Percentiles rank a stretch among this genome's conserved stretches.
Conservation (phyloP, 2,888 invertebrate genomes). For the Melitaea athalia region DNA sequence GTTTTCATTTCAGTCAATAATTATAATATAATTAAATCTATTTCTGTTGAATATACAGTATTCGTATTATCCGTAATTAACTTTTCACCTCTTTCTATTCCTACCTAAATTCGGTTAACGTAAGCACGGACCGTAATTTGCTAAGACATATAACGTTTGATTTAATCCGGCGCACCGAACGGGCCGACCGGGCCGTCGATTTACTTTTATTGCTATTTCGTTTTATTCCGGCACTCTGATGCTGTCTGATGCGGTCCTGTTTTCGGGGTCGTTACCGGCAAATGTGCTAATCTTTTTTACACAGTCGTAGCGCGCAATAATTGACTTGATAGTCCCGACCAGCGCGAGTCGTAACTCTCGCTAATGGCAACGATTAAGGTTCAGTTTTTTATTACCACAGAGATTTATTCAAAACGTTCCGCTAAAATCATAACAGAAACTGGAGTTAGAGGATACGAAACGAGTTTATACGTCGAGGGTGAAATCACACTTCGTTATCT, state of each 20-base stretch:
- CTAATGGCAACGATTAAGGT: slow-evolving; percentile 66
- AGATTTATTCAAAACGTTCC: slow-evolving; percentile 22
- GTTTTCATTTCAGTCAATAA: neutral
- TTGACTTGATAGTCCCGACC: slow-evolving; percentile 61
- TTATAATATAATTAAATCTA: neutral
- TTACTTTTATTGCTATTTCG: slow-evolving; percentile 70
- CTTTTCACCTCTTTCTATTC: slow-evolving; percentile 62
- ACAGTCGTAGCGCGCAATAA: slow-evolving; percentile 58
- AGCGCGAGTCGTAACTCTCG: slow-evolving; percentile 59
- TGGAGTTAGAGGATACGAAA: slow-evolving; percentile 42
- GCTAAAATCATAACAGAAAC: slow-evolving; percentile 34
- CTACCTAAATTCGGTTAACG: slow-evolving; percentile 62
- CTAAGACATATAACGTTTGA: slow-evolving; percentile 81
- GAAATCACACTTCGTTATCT: slow-evolving; percentile 41
- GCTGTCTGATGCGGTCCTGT: slow-evolving; percentile 68
- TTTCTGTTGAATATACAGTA: neutral
- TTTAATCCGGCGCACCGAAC: slow-evolving; percentile 77
- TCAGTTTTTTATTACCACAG: slow-evolving; percentile 53
- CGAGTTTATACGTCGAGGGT: slow-evolving; percentile 39
- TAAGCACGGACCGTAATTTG: slow-evolving; percentile 77
- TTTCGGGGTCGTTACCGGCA: slow-evolving; percentile 77
- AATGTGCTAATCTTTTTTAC: slow-evolving; percentile 80
- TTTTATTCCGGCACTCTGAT: slow-evolving; percentile 40
- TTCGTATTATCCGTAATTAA: slow-evolving; percentile 45
- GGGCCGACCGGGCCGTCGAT: slow-evolving; percentile 67